phyloP scores from a whole-genome alignment of 2,113 vertebrate genomes.

The Lophotis ruficrista region DNA sequence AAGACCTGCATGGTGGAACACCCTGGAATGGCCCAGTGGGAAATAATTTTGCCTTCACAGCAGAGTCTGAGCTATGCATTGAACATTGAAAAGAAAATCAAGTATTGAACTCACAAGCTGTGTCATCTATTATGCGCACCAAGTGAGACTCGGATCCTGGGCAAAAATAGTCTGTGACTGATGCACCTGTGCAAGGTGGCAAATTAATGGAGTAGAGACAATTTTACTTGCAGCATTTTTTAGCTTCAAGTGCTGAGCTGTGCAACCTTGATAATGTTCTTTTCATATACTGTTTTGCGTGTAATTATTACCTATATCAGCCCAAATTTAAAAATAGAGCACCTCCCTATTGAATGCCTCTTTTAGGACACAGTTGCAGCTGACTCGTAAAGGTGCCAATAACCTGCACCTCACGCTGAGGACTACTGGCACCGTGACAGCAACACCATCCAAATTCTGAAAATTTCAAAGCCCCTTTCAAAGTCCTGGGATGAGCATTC shows the following conservation, averaged over 20 bases:
- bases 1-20: neutral
- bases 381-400: slow-evolving; percentile 18
- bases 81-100: slow-evolving; percentile 20
- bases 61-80: neutral
- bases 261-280: slow-evolving; percentile 64
- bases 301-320: slow-evolving; percentile 58
- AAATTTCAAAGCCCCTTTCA: slow-evolving; percentile 2
- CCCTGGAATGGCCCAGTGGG: neutral
- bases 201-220: slow-evolving; percentile 57
- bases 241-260: slow-evolving; percentile 57
- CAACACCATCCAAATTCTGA: neutral
- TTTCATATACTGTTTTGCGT: slow-evolving; percentile 41
- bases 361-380: neutral
- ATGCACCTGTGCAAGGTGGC: slow-evolving; percentile 48
- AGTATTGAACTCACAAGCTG: slow-evolving; percentile 15
- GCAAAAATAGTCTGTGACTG: slow-evolving; percentile 47
- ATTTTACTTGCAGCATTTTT: slow-evolving; percentile 32
- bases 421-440: neutral
- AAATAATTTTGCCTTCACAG: slow-evolving; percentile 20
- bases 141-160: neutral
- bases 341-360: neutral
- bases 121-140: slow-evolving; percentile 9
- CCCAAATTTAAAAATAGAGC: slow-evolving; percentile 55
- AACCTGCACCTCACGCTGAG: neutral
- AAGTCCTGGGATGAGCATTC: neutral